Conservation (phyloP, 1,140 invertebrate genomes). For the Cotesia glomerata region DNA sequence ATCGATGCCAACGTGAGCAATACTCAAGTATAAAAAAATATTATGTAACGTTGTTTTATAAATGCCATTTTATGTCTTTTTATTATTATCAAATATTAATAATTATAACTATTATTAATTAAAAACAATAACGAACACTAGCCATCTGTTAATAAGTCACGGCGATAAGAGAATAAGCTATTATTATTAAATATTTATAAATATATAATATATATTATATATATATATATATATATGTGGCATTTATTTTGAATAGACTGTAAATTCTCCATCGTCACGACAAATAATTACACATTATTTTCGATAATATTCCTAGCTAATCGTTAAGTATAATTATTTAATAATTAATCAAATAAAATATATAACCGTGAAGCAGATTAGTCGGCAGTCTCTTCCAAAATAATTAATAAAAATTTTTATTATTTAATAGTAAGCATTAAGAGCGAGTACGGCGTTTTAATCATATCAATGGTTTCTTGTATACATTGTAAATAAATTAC, state of each 20-base stretch:
- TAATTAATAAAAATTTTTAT: conserved; percentile 33
- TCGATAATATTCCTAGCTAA: conserved; percentile 58
- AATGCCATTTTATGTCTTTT: conserved; percentile 22
- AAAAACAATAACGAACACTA: background rate
- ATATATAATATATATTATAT: background rate
- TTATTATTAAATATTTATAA: conserved; percentile 7
- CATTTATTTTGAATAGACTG: conserved; percentile 35
- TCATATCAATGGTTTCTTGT: conserved; percentile 59
- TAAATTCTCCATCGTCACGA: conserved; percentile 40
- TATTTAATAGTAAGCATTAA: conserved; percentile 27
- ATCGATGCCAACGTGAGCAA: conserved; percentile 5
- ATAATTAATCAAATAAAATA: conserved; percentile 27
- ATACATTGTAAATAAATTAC: conserved; percentile 57
- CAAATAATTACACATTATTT: conserved; percentile 51
- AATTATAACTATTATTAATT: background rate
- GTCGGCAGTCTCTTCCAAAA: conserved; percentile 50
- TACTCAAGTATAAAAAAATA: background rate
- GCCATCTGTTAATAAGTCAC: no score
- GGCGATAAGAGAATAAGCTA: no score
- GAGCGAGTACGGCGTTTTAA: conserved; percentile 47
- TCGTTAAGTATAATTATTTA: conserved; percentile 37
- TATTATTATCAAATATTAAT: background rate
- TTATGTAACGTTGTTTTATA: conserved; percentile 3
- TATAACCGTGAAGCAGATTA: conserved; percentile 36
- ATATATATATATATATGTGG: conserved; percentile 18